Evolutionary conservation across 1,140 invertebrate species (phyloP).

Genomic region (Lepidurus packardi): DNA sequence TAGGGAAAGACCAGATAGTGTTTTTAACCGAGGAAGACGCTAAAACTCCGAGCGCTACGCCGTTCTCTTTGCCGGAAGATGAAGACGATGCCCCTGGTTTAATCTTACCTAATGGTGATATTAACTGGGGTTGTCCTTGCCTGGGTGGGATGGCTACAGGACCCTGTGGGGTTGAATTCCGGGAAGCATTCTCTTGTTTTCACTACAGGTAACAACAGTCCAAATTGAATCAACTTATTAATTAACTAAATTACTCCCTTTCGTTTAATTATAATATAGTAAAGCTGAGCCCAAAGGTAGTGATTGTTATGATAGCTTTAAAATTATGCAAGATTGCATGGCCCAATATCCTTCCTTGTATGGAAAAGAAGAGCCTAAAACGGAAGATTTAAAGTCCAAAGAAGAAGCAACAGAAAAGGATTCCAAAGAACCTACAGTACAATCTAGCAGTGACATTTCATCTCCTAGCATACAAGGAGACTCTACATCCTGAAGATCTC

Average conservation of each 20-base stretch:
- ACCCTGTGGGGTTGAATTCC: constrained; percentile 85
- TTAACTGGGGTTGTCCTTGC: constrained; percentile 96
- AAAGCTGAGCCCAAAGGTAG: constrained; percentile 69
- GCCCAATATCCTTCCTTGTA: constrained; percentile 79
- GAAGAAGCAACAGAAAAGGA: constrained; percentile 20
- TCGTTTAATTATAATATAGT: constrained; percentile 39
- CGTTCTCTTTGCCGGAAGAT: constrained; percentile 57
- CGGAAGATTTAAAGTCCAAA: constrained; percentile 36
- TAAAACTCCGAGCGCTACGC: constrained; percentile 59
- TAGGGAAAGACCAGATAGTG: constrained; percentile 76
- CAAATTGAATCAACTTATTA: neutral
- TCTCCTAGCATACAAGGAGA: neutral
- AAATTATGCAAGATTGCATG: constrained; percentile 90
- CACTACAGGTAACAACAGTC: constrained; percentile 62
- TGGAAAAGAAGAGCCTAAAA: constrained; percentile 50
- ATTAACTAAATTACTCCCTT: neutral
- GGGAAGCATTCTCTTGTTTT: constrained; percentile 91
- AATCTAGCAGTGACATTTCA: neutral
- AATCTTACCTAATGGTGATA: constrained; percentile 77
- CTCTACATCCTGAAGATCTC: neutral
- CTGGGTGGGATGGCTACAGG: constrained; percentile 91
- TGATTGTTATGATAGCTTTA: constrained; percentile 85
- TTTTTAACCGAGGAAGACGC: constrained; percentile 75
- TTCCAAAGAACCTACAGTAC: neutral
- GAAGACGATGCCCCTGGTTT: constrained; percentile 66